Percentiles rank a stretch among this genome's conserved stretches.
These are phyloP conservation scores for Notothenia coriiceps DNA, from an alignment of 2,113 vertebrate species.

Conservation along the genomic window DNA sequence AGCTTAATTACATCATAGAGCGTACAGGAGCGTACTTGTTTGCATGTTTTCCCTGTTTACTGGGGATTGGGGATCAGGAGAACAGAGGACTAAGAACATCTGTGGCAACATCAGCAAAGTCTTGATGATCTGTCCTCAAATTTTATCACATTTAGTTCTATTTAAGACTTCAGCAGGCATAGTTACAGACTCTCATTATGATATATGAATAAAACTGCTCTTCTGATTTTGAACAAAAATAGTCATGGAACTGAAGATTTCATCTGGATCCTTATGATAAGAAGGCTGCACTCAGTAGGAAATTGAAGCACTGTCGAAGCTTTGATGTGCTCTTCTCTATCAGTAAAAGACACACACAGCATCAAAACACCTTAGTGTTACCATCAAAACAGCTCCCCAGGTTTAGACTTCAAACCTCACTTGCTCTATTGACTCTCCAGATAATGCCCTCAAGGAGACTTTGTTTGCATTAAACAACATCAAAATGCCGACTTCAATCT, in stretches of 20 bases:
- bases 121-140: conserved; percentile 6
- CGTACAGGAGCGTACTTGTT: not conserved
- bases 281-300: conserved; percentile 16
- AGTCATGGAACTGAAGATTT: conserved; percentile 22
- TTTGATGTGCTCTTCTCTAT: conserved; percentile 26
- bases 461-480: conserved; percentile 74
- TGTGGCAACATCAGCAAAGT: conserved; percentile 15
- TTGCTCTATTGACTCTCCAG: conserved; percentile 42
- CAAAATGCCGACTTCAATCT: conserved; percentile 66
- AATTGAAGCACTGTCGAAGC: conserved; percentile 31
- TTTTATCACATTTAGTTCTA: conserved; percentile 10
- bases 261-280: conserved; percentile 38
- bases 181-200: conserved; percentile 6
- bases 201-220: conserved; percentile 36
- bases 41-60: conserved; percentile 22
- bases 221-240: conserved; percentile 37
- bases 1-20: conserved; percentile 72
- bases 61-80: conserved; percentile 5
- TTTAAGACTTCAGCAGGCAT: conserved; percentile 5
- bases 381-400: conserved; percentile 30
- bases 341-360: not conserved
- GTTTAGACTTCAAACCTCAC: conserved; percentile 41
- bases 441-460: conserved; percentile 59
- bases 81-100: conserved; percentile 10
- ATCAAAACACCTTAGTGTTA: not conserved